Conservation (phyloP, 1,140 invertebrate species). For the Cotesia vestalis region DNA sequence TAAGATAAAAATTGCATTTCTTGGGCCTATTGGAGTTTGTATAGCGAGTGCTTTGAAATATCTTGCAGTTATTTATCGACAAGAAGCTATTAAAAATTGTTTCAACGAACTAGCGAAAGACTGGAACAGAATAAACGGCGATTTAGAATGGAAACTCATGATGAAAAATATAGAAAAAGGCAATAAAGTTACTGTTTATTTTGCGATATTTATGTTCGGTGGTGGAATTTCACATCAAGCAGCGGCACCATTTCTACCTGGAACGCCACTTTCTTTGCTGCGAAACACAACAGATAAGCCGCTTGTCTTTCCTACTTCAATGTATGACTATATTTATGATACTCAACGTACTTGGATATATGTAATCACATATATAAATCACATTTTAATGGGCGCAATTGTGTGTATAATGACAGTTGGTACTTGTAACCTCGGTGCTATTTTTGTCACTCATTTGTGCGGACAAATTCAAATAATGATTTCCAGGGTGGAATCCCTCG, state of each 20-base stretch:
- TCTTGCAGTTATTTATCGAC: constrained; percentile 20
- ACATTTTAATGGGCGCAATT: constrained; percentile 12
- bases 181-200: constrained; percentile 22
- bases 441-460: constrained; percentile 38
- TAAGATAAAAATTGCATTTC: constrained; percentile 34
- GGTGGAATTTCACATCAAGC: constrained; percentile 25
- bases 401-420: constrained; percentile 18
- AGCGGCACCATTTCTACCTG: constrained; percentile 23
- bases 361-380: constrained; percentile 30
- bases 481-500: constrained; percentile 10
- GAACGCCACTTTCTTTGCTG: constrained; percentile 6
- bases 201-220: constrained; percentile 29
- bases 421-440: constrained; percentile 33
- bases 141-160: constrained; percentile 31
- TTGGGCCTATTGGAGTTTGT: constrained; percentile 43
- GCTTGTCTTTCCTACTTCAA: constrained; percentile 29
- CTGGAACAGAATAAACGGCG: constrained; percentile 3
- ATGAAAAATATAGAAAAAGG: constrained; percentile 16
- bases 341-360: constrained; percentile 25
- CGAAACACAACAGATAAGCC: constrained; percentile 28
- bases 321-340: constrained; percentile 24
- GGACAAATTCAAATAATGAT: constrained; percentile 37
- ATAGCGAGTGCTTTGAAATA: constrained; percentile 43
- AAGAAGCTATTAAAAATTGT: constrained; percentile 23
- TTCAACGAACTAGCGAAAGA: constrained; percentile 31